Base-by-base conservation (phyloP, 2,797 vertebrate genomes). In the Acrossocheilus fasciatus region DNA sequence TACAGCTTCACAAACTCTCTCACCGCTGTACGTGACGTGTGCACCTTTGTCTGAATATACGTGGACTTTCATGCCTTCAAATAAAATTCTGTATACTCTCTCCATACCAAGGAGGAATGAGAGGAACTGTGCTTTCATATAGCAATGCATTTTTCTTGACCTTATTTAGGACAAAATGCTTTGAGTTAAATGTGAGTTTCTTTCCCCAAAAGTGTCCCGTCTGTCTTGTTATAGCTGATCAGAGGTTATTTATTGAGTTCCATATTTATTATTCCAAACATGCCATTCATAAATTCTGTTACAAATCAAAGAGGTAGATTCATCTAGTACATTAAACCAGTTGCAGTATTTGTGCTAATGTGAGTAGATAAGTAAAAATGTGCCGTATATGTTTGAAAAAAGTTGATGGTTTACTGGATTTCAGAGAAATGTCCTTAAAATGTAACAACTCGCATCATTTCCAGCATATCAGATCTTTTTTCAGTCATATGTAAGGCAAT, bases 211-310 rank as follows among this genome's bases (percentile, higher is more conserved):
- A 90, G 88, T 15, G 52, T 91, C 91, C 86, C n/a, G 43, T 90
- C 90, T 90, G 87, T 90, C 75, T 82, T 89, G 91, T 92, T 89
- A 90, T 87, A 91, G 66, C 83, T 92, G 91, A 92, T 83, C 90
- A 93, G 85, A 94, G 90, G 92, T 89, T 96, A 96, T 96, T 96
- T 96, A 96, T 96, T 96, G 78, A 91, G 92, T 90, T 89, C 86
- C 82, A 82, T 96, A 95, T 96, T 96, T 96, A 96, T 96, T 95
- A 82, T 94, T 94, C 91, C 43, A 88, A 91, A 91, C 82, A 34
- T 91, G 90, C 85, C 43, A 54, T 45, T 82, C 70, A 87, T 79
- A 83, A 34, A 82, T 45, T 57, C 50, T 59, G 62, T 39, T 75
- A 30, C 23, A 73, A 59, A 84, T 81, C 66, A 77, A 39, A 70